These are phyloP conservation scores for Calypte anna DNA, from an alignment of 2,113 vertebrate species.

Conservation along the genomic window DNA sequence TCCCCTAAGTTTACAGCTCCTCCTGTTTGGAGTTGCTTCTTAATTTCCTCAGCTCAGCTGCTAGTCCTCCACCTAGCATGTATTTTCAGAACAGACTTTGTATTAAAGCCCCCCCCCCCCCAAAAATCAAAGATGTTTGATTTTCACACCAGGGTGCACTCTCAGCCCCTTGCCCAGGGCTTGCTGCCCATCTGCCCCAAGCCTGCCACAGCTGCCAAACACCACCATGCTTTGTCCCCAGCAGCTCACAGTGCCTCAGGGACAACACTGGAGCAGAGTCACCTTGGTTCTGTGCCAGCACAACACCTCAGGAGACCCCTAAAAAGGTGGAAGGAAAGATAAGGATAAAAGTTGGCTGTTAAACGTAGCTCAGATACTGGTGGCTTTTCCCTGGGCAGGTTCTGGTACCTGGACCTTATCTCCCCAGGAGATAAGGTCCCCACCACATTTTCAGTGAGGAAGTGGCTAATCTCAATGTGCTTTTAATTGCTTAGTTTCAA, in stretches of 20 bases:
- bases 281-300: neutral
- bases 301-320: neutral
- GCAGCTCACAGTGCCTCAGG: neutral
- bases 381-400: neutral
- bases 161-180: neutral
- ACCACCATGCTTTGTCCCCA: neutral
- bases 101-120: neutral
- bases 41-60: neutral
- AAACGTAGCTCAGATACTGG: neutral
- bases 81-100: neutral
- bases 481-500: constrained; percentile 47
- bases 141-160: neutral
- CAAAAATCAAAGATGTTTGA: neutral
- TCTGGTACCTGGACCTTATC: neutral
- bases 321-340: neutral
- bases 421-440: neutral
- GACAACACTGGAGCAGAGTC: neutral
- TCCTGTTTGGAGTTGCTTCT: neutral
- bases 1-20: neutral
- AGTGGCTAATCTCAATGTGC: neutral
- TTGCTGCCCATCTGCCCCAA: fast-evolving
- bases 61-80: neutral
- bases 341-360: neutral
- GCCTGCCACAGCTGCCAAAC: neutral
- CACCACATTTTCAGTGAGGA: neutral